These are phyloP conservation scores for Egretta garzetta DNA, from an alignment of 2,113 vertebrate genomes.

Conservation along the genomic window DNA sequence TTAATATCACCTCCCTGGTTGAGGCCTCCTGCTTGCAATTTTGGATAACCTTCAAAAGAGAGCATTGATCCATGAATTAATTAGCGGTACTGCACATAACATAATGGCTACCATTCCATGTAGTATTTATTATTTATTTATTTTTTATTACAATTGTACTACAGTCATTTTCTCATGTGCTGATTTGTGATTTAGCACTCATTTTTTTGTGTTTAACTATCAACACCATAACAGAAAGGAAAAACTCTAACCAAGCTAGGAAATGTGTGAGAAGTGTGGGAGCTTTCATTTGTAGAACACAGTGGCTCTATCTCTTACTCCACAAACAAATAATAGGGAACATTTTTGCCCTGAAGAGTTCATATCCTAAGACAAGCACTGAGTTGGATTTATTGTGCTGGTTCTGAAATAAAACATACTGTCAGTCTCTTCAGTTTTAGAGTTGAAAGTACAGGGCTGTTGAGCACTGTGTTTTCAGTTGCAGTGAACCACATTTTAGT, in stretches of 20 bases:
- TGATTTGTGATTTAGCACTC: background rate
- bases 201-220: background rate
- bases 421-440: background rate
- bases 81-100: background rate
- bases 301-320: background rate
- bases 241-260: background rate
- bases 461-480: background rate
- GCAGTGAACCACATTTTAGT: background rate
- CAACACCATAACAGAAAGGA: background rate
- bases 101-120: background rate
- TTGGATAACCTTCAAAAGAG: constrained; percentile 15
- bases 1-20: background rate
- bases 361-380: background rate
- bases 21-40: background rate
- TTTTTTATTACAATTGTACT: background rate
- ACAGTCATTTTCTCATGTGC: background rate
- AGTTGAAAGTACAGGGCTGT: background rate
- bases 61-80: background rate
- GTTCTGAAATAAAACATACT: background rate
- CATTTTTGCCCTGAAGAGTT: background rate
- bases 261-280: background rate
- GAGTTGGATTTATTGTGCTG: background rate
- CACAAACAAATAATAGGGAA: background rate
- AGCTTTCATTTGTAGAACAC: background rate
- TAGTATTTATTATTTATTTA: background rate